Base-by-base conservation (phyloP, 2,113 vertebrate genomes). In the Paralichthys olivaceus region DNA sequence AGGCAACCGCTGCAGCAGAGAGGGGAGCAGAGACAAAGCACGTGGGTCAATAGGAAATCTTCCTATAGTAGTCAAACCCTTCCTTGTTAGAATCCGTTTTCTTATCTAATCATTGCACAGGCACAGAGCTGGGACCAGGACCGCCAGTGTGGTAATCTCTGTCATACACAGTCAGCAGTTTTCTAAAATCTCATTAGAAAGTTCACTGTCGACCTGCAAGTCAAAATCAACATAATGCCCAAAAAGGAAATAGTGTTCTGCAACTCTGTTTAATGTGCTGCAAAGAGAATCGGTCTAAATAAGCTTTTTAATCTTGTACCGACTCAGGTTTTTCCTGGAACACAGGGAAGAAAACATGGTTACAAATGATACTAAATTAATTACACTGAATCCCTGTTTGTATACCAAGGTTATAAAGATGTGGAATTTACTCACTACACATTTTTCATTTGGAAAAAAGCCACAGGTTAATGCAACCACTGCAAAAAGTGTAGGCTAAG, bases 41-140 rank as follows among this genome's bases (percentile, higher is more conserved):
- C 20, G 13, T 28, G 32, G 74, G 81, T 87, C 84, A 89, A 85
- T 70, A 32, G 40, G 45, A 86, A 89, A 71, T 69, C 66, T 77
- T 80, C 58, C 83, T 65, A 17, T 23, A 70, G 63, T 55, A 12
- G 45, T 69, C 63, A 29, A 66, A 69, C 25, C 25, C 26, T 58
- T 54, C 23, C 63, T 62, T 12, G 32, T 79, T 66, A 60, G 79
- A 23, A 57, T 72, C 45, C 4, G 14, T 82, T 84, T 78, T 68
- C 87, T 91, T 89, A 92, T 93, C 88, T 87, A 82, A 90, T 83
- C 86, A 72, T 51, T 61, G 58, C 89, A 84, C 78, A 74, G 34
- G 68, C 85, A 84, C 67, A 74, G 79, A 63, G 66, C 80, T 58
- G 60, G 56, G 61, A 72, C 77, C 74, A 55, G 26, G 54, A 66